Evolutionary conservation across 2,113 vertebrate species (phyloP).

Genomic region (Oenanthe melanoleuca): DNA sequence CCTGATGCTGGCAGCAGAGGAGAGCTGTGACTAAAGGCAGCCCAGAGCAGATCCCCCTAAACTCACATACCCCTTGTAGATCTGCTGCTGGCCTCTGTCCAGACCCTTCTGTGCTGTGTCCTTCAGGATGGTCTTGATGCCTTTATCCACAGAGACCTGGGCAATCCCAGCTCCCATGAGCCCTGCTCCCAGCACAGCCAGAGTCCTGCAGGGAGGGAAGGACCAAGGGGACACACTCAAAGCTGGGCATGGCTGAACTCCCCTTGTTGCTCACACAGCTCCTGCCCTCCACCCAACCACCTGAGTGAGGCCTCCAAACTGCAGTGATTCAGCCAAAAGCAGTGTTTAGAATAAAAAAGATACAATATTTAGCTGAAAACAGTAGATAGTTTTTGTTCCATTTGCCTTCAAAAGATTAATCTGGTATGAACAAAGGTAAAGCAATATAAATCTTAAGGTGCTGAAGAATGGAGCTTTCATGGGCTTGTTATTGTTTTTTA

Average conservation of each 20-base stretch:
- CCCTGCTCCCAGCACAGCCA: constrained; percentile 92
- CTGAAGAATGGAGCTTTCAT: not conserved
- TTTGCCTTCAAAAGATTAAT: not conserved
- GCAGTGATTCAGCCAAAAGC: not conserved
- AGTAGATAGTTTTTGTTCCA: not conserved
- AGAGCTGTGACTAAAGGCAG: not conserved
- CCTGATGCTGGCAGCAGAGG: not conserved
- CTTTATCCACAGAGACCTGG: constrained; percentile 93
- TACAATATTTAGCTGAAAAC: not conserved
- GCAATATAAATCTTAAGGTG: not conserved
- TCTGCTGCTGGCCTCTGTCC: constrained; percentile 89
- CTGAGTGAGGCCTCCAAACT: not conserved
- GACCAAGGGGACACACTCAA: not conserved
- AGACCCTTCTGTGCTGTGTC: constrained; percentile 84
- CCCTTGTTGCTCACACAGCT: not conserved
- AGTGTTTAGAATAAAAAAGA: not conserved
- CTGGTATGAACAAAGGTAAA: not conserved
- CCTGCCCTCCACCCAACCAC: not conserved
- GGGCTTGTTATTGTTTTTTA: not conserved
- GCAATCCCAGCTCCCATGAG: constrained; percentile 96
- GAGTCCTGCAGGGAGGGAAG: constrained; percentile 70
- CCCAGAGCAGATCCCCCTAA: rapidly evolving
- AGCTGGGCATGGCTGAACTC: not conserved
- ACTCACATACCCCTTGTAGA: constrained; percentile 90
- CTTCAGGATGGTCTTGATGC: constrained; percentile 88